Conservation (phyloP, 1,140 invertebrate genomes). For the Tetraneura akinire region DNA sequence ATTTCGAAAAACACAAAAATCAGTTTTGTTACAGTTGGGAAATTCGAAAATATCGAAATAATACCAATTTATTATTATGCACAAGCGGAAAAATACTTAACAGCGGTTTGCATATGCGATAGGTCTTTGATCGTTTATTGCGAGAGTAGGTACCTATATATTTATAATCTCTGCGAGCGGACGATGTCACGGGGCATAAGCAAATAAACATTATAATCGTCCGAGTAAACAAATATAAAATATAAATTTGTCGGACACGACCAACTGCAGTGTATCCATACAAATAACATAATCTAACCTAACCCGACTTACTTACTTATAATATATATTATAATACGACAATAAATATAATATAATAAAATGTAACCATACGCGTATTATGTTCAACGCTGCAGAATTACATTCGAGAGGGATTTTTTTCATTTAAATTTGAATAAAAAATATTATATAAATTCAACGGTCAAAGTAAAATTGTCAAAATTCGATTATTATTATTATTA, state of each 20-base stretch:
- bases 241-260: neutral
- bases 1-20: neutral
- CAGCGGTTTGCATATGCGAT: too few relatives aligned
- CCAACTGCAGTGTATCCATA: neutral
- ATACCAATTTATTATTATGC: neutral
- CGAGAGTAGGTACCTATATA: neutral
- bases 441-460: too few relatives aligned
- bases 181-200: constrained; percentile 20
- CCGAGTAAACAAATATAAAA: constrained; percentile 34
- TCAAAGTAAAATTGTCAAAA: too few relatives aligned
- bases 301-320: too few relatives aligned
- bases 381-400: too few relatives aligned
- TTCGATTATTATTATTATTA: too few relatives aligned
- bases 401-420: too few relatives aligned
- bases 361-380: too few relatives aligned
- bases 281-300: too few relatives aligned
- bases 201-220: constrained; percentile 41
- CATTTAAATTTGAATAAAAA: too few relatives aligned
- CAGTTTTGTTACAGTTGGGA: neutral
- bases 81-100: neutral
- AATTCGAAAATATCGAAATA: neutral
- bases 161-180: neutral
- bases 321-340: too few relatives aligned
- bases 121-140: constrained; percentile 14
- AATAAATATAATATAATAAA: constrained; percentile 21